phyloP scores from a whole-genome alignment of 2,797 vertebrate genomes.

The Pseudochirops cupreus region DNA sequence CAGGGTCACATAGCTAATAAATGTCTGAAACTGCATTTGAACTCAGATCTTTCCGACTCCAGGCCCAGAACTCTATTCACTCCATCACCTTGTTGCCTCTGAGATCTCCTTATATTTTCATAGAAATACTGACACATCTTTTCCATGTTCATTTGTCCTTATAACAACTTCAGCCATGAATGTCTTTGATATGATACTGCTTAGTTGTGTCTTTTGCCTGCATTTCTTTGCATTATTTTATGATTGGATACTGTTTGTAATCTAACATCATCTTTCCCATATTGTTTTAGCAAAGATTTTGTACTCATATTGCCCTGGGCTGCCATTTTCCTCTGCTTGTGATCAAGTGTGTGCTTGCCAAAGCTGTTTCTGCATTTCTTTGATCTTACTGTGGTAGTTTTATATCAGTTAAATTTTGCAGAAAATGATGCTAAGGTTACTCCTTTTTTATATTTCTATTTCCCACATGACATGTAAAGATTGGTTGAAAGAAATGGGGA shows the following conservation, averaged over 20 bases:
- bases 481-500: background rate
- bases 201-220: background rate
- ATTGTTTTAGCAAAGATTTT: background rate
- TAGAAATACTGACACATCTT: background rate
- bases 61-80: background rate
- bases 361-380: background rate
- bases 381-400: background rate
- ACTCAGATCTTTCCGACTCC: background rate
- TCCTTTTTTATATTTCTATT: background rate
- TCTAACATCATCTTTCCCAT: background rate
- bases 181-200: background rate
- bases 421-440: background rate
- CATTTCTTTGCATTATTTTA: background rate
- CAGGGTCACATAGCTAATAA: background rate
- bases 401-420: background rate
- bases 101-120: background rate
- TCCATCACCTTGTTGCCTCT: background rate
- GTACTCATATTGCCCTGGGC: background rate
- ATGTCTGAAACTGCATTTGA: background rate
- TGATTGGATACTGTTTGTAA: background rate
- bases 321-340: background rate
- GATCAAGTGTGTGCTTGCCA: background rate
- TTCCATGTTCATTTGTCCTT: background rate
- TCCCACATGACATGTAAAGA: background rate
- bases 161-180: background rate